Base-by-base conservation (phyloP, 2,888 invertebrate genomes). In the Uloborus plumipes region DNA sequence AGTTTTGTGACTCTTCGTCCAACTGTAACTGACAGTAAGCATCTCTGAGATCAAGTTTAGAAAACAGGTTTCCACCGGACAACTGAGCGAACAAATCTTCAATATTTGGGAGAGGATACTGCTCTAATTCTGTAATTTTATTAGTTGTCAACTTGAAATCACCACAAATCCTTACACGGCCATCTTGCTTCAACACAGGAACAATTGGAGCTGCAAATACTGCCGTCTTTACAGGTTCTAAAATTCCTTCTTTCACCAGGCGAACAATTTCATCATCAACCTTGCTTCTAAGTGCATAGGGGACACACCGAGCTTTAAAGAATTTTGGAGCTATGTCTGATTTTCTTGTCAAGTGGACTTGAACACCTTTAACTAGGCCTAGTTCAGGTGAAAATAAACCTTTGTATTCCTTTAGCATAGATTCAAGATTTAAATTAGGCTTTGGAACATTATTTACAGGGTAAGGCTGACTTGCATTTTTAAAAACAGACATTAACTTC, bases 121-220 rank as follows among this genome's bases (percentile, higher is more conserved):
- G 67, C 39, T 76, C 69, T 2, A 69, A 6, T 7, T 77, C 77
- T 22, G 61, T 62, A 9, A 31, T 55, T 26, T 20, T 0, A 20
- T 77, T 77, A 16, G 49, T 51, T 9, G 76, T 75, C 2, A 75
- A 58, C 55, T 76, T 76, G 22, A 76, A 76, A 61, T 76, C 76
- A 3, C 67, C 76, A 69, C 76, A 76, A 6, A 77, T 22, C 11
- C 66, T 9, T 50, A 76, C 16, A 0, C 18, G 15, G 2, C 76
- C 67, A 51, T 70, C 58, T n/a, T 50, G 22, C 22, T 77, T 69
- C 1, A 77, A 31, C 0, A 70, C 62, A 18, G 62, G 77, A 1
- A 77, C 77, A 13, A 77, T 50, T 6, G 62, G 61, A 18, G 77
- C 66, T 20, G 77, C 77, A 62, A 61, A 69, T 1, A 69, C 26